Evolutionary conservation across 1,140 invertebrate species (phyloP), one percentile per base, ranked within the genome.

Genomic region (Druon quercuslanigerum): DNA sequence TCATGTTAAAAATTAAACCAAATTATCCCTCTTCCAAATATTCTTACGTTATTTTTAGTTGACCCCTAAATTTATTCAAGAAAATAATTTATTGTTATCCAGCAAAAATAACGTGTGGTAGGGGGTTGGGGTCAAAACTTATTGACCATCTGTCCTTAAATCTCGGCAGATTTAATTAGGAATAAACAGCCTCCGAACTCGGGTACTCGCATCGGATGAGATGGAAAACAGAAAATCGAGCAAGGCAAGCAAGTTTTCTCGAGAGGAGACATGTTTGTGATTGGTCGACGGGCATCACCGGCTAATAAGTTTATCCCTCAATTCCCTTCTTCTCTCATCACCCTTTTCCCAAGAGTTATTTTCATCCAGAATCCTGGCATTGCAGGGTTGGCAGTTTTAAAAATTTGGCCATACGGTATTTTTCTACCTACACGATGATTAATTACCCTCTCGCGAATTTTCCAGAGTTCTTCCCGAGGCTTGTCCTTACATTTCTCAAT

Each of bases 381-480:
- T 11, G 1, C 20, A 20, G 7, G 2, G 20, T 60, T 3, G 11
- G 77, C 56, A 74, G 60, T 81, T 80, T 56, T 60, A 60, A 71
- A 77, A 84, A 84, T 74, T 82, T 84, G 80, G 78, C 79, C 73
- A 74, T 6, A 40, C 40, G 8, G 76, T 73, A 72, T 80, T 82
- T 84, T 81, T 82, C 78, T 82, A 77, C 80, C 79, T 50, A 50
- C 77, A 51, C 60, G 72, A 79, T 82, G 81, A 84, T 84, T 84
- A 81, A 82, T 73, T 75, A 72, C 75, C 76, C 75, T 77, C 70
- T 57, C 73, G 73, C 72, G 72, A 33, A 52, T 20, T 77, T 13
- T 74, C 77, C 75, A 81, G 78, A 78, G 80, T 74, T 74, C 71
- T 73, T 16, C 46, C 17, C 33, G 78, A 40, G 0, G 40, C 1